Evolutionary conservation across 1,140 invertebrate species (phyloP), one percentile per base, ranked within the genome.

Genomic region (Solenopsis invicta): DNA sequence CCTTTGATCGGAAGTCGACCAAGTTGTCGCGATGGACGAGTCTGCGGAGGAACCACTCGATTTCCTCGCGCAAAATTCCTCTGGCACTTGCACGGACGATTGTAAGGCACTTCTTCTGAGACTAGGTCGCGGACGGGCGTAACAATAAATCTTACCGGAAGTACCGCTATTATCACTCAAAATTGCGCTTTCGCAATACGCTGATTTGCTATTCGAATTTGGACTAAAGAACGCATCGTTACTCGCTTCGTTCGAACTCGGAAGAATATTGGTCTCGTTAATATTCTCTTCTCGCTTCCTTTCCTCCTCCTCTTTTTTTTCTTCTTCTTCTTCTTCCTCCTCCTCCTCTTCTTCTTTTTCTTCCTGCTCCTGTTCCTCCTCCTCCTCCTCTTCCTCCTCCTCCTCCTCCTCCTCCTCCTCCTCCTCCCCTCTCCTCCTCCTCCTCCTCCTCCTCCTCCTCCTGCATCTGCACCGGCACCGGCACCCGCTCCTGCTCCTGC

Each of bases 101-200:
- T 86, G 64, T 24, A 80, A 61, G 37, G 72, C 87, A 69, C 86
- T 93, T 89, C 93, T 92, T 59, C 92, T 89, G n/a, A 95, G 86
- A 74, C 94, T 91, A 0, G 94, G 94, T 85, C 94, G 90, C 1
- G 92, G 91, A 61, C 93, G 87, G 9, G 94, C 93, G 18, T 91
- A 89, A 10, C 75, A 86, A 18, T 93, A 61, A 52, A 78, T 91
- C n/a, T 50, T 90, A 0, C 85, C 56, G 18, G 61, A 86, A 48
- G 50, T 50, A 21, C 88, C 93, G 41, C 91, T 93, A 6, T 24
- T 89, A 12, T 92, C 90, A 0, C 86, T 82, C 34, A 94, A 67
- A 10, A 93, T 66, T 34, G 89, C 82, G 41, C 45, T 86, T 18
- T 91, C 92, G 5, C 45, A 91, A 4, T 59, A 34, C 4, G 10